Conservation (phyloP, 2,888 invertebrate genomes). For the Tuberolachnus salignus region DNA sequence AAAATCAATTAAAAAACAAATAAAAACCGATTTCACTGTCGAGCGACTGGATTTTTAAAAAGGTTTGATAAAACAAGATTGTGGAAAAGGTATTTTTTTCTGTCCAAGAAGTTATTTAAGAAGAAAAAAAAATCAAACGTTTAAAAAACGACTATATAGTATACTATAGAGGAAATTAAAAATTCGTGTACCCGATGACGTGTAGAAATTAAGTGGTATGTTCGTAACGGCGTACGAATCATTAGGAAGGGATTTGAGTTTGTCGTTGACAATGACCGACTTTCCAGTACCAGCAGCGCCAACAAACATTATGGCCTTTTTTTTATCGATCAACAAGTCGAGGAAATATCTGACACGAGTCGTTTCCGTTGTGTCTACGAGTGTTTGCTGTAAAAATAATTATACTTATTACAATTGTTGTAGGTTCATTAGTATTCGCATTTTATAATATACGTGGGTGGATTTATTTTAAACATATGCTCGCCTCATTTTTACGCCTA, state of each 20-base stretch:
- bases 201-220: conserved; percentile 94
- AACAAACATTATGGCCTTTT: conserved; percentile 88
- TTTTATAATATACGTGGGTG: no score
- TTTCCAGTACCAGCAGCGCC: conserved; percentile 91
- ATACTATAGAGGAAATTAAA: no score
- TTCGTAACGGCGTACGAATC: conserved; percentile 79
- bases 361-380: conserved; percentile 90
- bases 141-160: no score
- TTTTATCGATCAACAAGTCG: conserved; percentile 78
- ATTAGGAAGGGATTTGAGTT: conserved; percentile 75
- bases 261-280: conserved; percentile 87
- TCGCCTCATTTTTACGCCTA: no score
- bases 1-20: no score
- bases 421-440: no score
- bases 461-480: no score
- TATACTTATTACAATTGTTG: neutral
- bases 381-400: conserved; percentile 68
- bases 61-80: no score
- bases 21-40: neutral
- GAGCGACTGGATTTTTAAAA: neutral
- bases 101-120: no score
- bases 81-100: no score
- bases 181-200: conserved; percentile 80
- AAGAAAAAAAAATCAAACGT: no score
- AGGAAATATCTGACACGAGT: conserved; percentile 87